Base-by-base conservation (phyloP, 35 echinoderm and acorn worm genomes). In the Strongylocentrotus purpuratus region DNA sequence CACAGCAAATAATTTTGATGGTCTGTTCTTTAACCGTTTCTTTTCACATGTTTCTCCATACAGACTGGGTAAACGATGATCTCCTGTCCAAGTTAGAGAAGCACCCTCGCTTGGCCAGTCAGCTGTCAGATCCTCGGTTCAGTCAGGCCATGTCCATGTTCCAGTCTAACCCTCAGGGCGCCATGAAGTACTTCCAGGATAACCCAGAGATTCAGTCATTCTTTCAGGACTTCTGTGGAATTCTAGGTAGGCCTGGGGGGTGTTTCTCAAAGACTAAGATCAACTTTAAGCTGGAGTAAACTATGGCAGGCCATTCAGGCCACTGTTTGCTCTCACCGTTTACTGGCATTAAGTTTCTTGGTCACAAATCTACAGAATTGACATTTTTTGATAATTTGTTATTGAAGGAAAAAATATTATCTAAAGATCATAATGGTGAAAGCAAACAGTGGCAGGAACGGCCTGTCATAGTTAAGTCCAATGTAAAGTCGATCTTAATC, bases 21-120 rank as follows among this genome's bases (percentile, higher is more conserved):
- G 35, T 41, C 35, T 41, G 35, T n/a, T n/a, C 35, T 41, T 41
- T 41, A 20, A 31, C 70, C 15, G 31, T 31, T 85, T 85, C 31
- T 85, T 85, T 2, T 59, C n/a, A 9, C 33, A 15, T 89, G 12
- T 88, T 88, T 41, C 87, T 89, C 15, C n/a, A 7, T 32, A 18
- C 71, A 98, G 97, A 97, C 6, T 99, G 98, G 98, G 88, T 99
- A 12, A 97, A 94, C 15, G 95, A 95, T 41, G 97, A 99, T 32
- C 94, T 99, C 32, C 61, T 99, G 85, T 86, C 94, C 47, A 99
- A 96, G 46, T 85, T 99, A 31, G 98, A 99, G 94, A 96, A 97
- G 20, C 92, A 97, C 65, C 98, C 98, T 10, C 65, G 95, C 33
- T 59, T 99, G 48, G 52, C 95, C 11, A 46, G 94, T 50, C 94